Evolutionary conservation across 2,888 invertebrate genomes (phyloP), one percentile per base, ranked within the genome.

Genomic region (Stenichneumon culpator): DNA sequence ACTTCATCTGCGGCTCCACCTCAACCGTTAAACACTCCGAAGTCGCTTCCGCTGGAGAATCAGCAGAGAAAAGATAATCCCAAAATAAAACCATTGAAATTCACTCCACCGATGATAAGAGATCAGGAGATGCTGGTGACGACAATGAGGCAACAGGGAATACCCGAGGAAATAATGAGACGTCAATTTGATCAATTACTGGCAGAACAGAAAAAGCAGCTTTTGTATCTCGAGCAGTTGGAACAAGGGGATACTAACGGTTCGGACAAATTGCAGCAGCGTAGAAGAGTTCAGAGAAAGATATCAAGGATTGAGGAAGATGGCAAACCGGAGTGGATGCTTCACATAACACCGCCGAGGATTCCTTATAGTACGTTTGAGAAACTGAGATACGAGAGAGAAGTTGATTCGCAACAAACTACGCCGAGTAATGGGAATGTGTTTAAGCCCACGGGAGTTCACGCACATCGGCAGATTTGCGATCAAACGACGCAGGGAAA

Each of bases 281-380:
- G n/a, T 1, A 60, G 67, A 19, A 57, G 72, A 25, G 74, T 79
- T 11, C 73, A 78, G 22, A 80, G 82, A 32, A 86, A 69, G 67
- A 84, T 84, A 60, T 85, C 82, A 7, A 86, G 68, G 54, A 77
- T 83, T 2, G 63, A 75, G 4, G 83, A 85, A 9, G 90, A 91
- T 28, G 90, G 89, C n/a, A 92, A 92, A 63, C 92, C 93, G 0
- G 91, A 93, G 25, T 93, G 92, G 92, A 93, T 93, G 93, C n/a
- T 87, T 16, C 91, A 90, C 19, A 87, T 93, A 7, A 92, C 93
- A 0, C 93, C 93, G 2, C 87, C 91, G 0, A 87, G 90, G 11
- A 84, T 91, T 28, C 87, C 92, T 22, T 91, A 91, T 54, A 63
- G 83, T 22, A 86, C 83, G 44, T 52, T 86, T 9, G 88, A 87